Base-by-base conservation (phyloP, 2,888 invertebrate species). In the Spilosoma lubricipeda region DNA sequence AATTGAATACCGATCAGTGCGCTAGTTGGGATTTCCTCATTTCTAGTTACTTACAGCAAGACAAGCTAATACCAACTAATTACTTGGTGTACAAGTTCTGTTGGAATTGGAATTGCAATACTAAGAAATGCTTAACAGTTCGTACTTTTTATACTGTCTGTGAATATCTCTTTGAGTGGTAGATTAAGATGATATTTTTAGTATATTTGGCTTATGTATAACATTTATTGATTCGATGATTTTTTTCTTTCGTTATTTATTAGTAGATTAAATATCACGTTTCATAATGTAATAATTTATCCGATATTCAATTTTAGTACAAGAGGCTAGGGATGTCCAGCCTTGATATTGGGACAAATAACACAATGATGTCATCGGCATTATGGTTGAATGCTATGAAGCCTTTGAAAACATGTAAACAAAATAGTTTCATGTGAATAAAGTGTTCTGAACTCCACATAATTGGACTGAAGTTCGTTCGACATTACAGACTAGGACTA, bases 1-100 rank as follows among this genome's bases (percentile, higher is more conserved):
- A 71, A 74, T 74, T 74, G 71, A 71, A 74, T 74, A 52, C 59
- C 71, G 67, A 67, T 74, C 74, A 52, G 67, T 71, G 48, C 64
- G 68, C 67, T 67, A 71, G 48, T 71, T 39, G 67, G 67, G 48
- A 68, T 59, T 71, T 67, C 48, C 64, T 74, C 18, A 27, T 74
- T 67, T 70, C 68, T 36, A 56, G 52, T 56, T 23, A 56, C 7
- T 36, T 52, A 33, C 23, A 33, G 13, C 52, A 68, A 52, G 52
- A 68, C 33, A n/a, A 63, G 30, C 7, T 63, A 18, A 30, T 30
- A 63, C 30, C 27, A 63, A 30, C 18, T 8, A 63, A 63, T 30
- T 7, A 30, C 7, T 63, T 5, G 13, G 15, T 30, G 63, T 30
- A 7, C 15, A 63, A 63, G 27, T 63, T 63, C 13, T 30, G 4